Conservation (phyloP, 92 coral and sea anemone genomes). For the Umimayanthus chanpuru region DNA sequence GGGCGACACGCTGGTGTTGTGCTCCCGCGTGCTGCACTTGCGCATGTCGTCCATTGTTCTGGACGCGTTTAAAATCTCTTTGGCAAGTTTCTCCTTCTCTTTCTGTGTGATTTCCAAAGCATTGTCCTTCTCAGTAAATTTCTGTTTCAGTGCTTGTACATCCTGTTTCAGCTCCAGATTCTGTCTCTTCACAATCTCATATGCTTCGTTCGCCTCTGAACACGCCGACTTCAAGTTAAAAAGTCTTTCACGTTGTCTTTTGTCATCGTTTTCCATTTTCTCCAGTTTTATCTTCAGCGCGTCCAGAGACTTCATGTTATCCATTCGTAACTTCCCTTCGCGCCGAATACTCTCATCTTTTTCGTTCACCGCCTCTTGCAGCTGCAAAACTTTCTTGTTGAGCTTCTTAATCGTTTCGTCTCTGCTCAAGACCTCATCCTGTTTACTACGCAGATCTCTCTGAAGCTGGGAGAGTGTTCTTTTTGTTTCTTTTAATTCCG, state of each 20-base stretch:
- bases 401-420: slow-evolving; percentile 67
- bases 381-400: slow-evolving; percentile 59
- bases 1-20: slow-evolving; percentile 63
- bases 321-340: slow-evolving; percentile 80
- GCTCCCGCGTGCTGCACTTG: slow-evolving; percentile 64
- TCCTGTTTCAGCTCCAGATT: slow-evolving; percentile 69
- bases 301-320: slow-evolving; percentile 80
- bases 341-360: slow-evolving; percentile 65
- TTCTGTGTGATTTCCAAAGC: slow-evolving; percentile 65
- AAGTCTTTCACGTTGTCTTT: slow-evolving; percentile 75
- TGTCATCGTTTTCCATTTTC: slow-evolving; percentile 69
- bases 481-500: slow-evolving; percentile 58
- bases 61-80: slow-evolving; percentile 81
- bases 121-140: slow-evolving; percentile 54
- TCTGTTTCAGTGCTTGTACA: slow-evolving; percentile 61
- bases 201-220: slow-evolving; percentile 90
- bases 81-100: slow-evolving; percentile 74
- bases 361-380: slow-evolving; percentile 59
- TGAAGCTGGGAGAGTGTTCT: slow-evolving; percentile 51
- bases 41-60: slow-evolving; percentile 83
- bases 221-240: slow-evolving; percentile 87
- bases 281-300: slow-evolving; percentile 75
- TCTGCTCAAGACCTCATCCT: slow-evolving; percentile 39
- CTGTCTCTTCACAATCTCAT: slow-evolving; percentile 84
- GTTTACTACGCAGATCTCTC: slow-evolving; percentile 62